Evolutionary conservation across 2,797 vertebrate species (phyloP).

Genomic region (Tachyglossus aculeatus): DNA sequence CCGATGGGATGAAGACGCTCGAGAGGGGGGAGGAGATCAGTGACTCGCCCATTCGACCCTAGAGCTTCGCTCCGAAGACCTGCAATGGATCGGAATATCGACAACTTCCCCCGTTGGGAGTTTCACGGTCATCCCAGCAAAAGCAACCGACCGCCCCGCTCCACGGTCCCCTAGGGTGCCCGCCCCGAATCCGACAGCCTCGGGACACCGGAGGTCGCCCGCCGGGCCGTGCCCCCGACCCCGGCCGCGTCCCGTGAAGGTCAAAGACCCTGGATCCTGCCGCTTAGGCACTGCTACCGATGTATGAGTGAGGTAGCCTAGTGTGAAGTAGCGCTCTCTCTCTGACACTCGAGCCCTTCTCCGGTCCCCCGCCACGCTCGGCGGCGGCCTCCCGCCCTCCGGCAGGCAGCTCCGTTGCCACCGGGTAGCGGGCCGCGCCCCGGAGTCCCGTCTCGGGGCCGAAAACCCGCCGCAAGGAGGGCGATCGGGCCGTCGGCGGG

Average conservation of each 20-base stretch:
- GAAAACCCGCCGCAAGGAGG: slow-evolving; percentile 37
- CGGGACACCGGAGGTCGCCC: slow-evolving; percentile 46
- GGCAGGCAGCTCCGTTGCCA: slow-evolving; percentile 15
- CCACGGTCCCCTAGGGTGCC: slow-evolving; percentile 52
- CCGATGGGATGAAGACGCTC: slow-evolving; percentile 43
- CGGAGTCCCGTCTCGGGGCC: slow-evolving; percentile 22
- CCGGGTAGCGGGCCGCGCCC: slow-evolving; percentile 49
- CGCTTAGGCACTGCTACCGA: slow-evolving; percentile 53
- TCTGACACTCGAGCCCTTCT: background rate
- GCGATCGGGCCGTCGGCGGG: slow-evolving; percentile 41
- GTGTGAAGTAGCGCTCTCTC: slow-evolving; percentile 37
- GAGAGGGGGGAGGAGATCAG: slow-evolving; percentile 33
- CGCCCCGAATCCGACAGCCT: slow-evolving; percentile 50
- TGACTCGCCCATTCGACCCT: slow-evolving; percentile 45
- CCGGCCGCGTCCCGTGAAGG: background rate
- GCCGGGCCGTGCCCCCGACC: slow-evolving; percentile 26
- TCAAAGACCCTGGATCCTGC: slow-evolving; percentile 31
- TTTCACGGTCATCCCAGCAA: slow-evolving; percentile 31
- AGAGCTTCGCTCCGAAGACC: slow-evolving; percentile 47
- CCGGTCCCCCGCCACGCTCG: background rate
- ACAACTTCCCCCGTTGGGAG: slow-evolving; percentile 27
- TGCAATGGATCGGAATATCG: slow-evolving; percentile 28
- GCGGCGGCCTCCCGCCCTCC: slow-evolving; percentile 30
- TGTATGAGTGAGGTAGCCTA: slow-evolving; percentile 45
- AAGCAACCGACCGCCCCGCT: slow-evolving; percentile 51